phyloP scores from a whole-genome alignment of 1,140 invertebrate species.

The Cydia amplana region DNA sequence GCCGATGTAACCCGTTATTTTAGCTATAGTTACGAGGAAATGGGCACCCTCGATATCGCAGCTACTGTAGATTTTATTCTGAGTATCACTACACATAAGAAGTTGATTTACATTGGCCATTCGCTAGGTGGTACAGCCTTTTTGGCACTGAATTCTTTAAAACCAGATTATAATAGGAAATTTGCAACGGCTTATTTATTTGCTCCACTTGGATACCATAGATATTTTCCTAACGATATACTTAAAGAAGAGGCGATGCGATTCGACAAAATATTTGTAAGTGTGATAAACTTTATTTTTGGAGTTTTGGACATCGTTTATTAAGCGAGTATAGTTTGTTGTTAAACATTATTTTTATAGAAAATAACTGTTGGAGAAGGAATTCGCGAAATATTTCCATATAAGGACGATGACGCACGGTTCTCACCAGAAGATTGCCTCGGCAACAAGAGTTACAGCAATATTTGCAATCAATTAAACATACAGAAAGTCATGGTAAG shows the following conservation, averaged over 20 bases:
- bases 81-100: slow-evolving; percentile 69
- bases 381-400: neutral
- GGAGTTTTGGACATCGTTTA: neutral
- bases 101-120: slow-evolving; percentile 49
- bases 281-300: neutral
- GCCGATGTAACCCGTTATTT: slow-evolving; percentile 73
- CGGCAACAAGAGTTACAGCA: neutral
- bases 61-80: slow-evolving; percentile 83
- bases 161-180: neutral
- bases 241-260: neutral
- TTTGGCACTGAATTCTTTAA: neutral
- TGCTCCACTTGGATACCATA: neutral
- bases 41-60: slow-evolving; percentile 82
- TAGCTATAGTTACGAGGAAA: slow-evolving; percentile 82
- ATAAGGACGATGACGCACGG: neutral
- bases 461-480: neutral
- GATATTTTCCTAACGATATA: neutral
- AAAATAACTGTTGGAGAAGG: neutral
- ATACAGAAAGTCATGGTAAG: slow-evolving; percentile 2
- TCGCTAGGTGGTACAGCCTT: neutral
- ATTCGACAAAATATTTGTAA: neutral
- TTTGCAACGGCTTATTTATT: neutral
- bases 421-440: slow-evolving; percentile 7
- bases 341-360: neutral
- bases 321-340: neutral